phyloP scores from a whole-genome alignment of 2,888 invertebrate genomes.

The Tupiocoris notatus region DNA sequence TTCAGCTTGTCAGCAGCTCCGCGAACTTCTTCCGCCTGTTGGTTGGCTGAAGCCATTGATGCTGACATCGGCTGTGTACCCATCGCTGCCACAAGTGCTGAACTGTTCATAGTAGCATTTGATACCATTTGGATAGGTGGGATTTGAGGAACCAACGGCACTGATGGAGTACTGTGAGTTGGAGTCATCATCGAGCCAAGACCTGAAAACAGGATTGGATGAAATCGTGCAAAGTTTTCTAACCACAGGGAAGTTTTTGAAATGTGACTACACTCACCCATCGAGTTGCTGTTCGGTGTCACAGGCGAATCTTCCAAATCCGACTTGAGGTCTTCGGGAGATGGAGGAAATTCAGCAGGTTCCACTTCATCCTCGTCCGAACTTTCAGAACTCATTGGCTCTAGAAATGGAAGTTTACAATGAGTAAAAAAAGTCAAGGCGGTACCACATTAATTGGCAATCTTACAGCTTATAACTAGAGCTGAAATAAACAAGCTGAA shows the following conservation, averaged over 20 bases:
- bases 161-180: neutral
- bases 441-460: too few relatives aligned
- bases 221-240: too few relatives aligned
- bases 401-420: conserved; percentile 12
- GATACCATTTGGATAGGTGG: conserved; percentile 4
- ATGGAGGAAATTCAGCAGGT: conserved; percentile 29
- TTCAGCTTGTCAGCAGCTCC: conserved; percentile 33
- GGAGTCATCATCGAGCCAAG: neutral
- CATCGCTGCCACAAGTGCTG: neutral
- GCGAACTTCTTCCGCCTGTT: conserved; percentile 16
- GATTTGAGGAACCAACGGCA: conserved; percentile 9
- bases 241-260: too few relatives aligned
- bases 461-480: too few relatives aligned
- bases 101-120: conserved; percentile 2
- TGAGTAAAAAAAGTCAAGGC: too few relatives aligned
- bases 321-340: conserved; percentile 18
- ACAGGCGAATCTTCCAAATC: conserved; percentile 15
- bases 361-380: conserved; percentile 41
- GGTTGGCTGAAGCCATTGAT: neutral
- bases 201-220: neutral
- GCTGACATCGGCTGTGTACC: neutral
- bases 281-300: conserved; percentile 6
- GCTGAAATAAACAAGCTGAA: too few relatives aligned
- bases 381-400: conserved; percentile 43
- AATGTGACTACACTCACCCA: neutral